A percentile compares a stretch with the other conserved stretches of the same genome.
Evolutionary conservation across 1,140 invertebrate species (phyloP).

Genomic region (Ostrea denselamellosa): DNA sequence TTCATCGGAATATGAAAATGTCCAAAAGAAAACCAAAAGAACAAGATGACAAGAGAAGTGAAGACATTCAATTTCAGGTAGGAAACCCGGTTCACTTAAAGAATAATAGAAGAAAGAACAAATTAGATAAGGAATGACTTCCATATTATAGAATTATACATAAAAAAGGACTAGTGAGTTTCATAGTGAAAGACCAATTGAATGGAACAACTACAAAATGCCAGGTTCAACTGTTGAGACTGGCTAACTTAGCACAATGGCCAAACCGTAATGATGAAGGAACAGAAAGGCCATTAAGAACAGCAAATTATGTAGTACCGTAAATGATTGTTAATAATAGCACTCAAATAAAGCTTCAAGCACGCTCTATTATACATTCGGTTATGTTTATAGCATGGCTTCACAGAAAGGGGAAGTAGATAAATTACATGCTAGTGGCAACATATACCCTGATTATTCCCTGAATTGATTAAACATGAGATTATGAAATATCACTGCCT

Average conservation of each 20-base stretch:
- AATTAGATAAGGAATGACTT: slow-evolving; percentile 39
- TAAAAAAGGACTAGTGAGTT: slow-evolving; percentile 39
- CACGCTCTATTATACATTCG: too few species aligned
- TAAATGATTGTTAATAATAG: too few species aligned
- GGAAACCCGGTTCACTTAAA: slow-evolving; percentile 45
- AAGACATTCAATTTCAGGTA: slow-evolving; percentile 27
- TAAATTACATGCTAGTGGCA: too few species aligned
- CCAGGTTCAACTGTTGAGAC: slow-evolving; percentile 33
- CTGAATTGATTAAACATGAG: too few species aligned
- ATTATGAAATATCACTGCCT: too few species aligned
- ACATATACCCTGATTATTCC: too few species aligned
- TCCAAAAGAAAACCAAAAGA: slow-evolving; percentile 32
- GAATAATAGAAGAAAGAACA: slow-evolving; percentile 41
- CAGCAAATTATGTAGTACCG: slow-evolving; percentile 14
- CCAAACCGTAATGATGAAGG: background rate
- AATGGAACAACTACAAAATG: background rate
- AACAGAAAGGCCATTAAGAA: background rate
- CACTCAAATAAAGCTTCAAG: too few species aligned
- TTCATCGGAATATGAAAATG: slow-evolving; percentile 1
- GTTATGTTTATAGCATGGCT: too few species aligned
- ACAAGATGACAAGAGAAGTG: background rate
- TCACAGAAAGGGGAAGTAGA: too few species aligned
- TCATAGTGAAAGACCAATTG: slow-evolving; percentile 50
- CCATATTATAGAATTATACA: slow-evolving; percentile 47
- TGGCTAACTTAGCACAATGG: slow-evolving; percentile 37